A percentile compares a stretch with the other conserved stretches of the same genome.
Evolutionary conservation across 2,888 invertebrate species (phyloP).

Genomic region (Pseudeuparius sepicola): DNA sequence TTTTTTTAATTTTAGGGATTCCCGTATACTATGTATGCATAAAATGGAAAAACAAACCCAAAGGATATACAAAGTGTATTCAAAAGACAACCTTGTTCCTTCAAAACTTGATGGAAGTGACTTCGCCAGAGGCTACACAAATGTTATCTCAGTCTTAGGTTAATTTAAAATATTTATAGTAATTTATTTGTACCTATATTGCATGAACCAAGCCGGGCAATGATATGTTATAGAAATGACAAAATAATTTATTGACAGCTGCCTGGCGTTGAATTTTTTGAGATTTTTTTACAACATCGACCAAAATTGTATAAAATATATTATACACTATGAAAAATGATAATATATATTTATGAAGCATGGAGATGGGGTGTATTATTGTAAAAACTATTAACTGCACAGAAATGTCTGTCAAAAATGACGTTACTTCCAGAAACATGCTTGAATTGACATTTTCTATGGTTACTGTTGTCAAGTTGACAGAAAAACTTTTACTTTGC

Average conservation of each 20-base stretch:
- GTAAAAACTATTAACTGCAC: no score
- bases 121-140: slow-evolving; percentile 50
- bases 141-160: slow-evolving; percentile 39
- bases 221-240: no score
- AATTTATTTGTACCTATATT: no score
- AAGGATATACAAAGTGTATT: slow-evolving; percentile 44
- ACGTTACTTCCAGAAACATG: no score
- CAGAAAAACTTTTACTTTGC: no score
- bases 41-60: slow-evolving; percentile 53
- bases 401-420: no score
- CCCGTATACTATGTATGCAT: slow-evolving; percentile 72
- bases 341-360: slow-evolving; percentile 12
- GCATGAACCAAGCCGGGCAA: no score
- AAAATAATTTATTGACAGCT: no score
- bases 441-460: no score
- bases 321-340: slow-evolving; percentile 8
- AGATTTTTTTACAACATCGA: slow-evolving; percentile 4
- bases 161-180: slow-evolving; percentile 17
- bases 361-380: no score
- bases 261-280: slow-evolving; percentile 13
- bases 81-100: slow-evolving; percentile 45
- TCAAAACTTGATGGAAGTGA: slow-evolving; percentile 53
- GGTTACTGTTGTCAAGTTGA: no score
- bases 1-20: slow-evolving; percentile 43
- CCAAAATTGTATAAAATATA: not conserved